Evolutionary conservation across 2,888 invertebrate genomes (phyloP), one percentile per base, ranked within the genome.

Genomic region (Ophion obscuratus): DNA sequence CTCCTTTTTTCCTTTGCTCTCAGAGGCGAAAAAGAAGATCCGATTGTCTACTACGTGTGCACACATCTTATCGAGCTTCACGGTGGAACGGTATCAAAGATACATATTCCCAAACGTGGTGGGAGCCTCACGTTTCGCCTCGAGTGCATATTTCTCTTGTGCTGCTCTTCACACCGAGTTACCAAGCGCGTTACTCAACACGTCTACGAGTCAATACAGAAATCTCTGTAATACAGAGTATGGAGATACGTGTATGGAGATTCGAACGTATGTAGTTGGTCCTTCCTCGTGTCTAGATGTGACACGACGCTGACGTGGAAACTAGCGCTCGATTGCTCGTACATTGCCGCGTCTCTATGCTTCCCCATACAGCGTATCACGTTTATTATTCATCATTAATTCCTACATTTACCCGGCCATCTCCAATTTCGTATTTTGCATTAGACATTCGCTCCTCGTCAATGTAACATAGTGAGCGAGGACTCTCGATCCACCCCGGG

Each of bases 1-100:
- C 66, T 5, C 17, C 5, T 17, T 71, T 66, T 27, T 68, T 59
- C 59, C 61, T 59, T 59, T 59, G 14, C 9, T 53, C 64, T 24
- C 31, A 24, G 24, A 53, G 53, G 53, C 67, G 61, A 75, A 36
- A 44, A 44, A 68, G 70, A 62, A 61, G 80, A 81, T 84, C 80
- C 75, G 80, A 84, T 80, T 84, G 84, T 80, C 84, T 71, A 59
- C 66, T 76, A 71, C 71, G 84, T 76, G 84, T 53, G 80, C 80
- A 66, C 76, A 81, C 75, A 64, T 67, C 74, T 84, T 84, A 80
- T 80, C 71, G 59, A 7, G 71, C 71, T 84, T 81, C 80, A 84
- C 71, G 70, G 27, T 61, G 61, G 84, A 66, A 61, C 80, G 24
- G 59, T 80, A 84, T 84, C 84, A 84, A 84, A 84, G 80, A 84